These are phyloP conservation scores for Mythimna pallens DNA, from an alignment of 2,888 invertebrate species.

Conservation along the genomic window DNA sequence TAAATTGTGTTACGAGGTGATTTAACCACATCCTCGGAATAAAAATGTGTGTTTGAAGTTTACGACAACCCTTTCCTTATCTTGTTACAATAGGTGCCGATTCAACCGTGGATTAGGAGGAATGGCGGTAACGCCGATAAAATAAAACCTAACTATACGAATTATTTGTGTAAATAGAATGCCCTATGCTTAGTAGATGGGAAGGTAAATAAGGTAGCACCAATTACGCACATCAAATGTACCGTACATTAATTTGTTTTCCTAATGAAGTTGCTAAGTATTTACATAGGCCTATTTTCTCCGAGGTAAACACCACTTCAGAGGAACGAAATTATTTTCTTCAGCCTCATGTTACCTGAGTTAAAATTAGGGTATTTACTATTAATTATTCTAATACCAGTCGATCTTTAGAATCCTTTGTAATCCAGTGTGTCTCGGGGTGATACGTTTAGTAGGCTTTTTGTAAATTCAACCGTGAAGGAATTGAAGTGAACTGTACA, in stretches of 20 bases:
- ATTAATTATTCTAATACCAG: slow-evolving; percentile 63
- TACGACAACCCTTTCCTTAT: slow-evolving; percentile 85
- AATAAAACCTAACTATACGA: slow-evolving; percentile 54
- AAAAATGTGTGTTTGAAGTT: slow-evolving; percentile 84
- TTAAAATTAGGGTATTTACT: slow-evolving; percentile 62
- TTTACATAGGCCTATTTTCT: slow-evolving; percentile 61
- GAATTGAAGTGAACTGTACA: not conserved
- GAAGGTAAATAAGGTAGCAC: slow-evolving; percentile 42
- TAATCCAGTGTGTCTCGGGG: slow-evolving; percentile 38
- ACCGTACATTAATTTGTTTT: slow-evolving; percentile 70
- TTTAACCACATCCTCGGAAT: slow-evolving; percentile 75
- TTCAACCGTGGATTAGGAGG: slow-evolving; percentile 79
- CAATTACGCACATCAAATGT: slow-evolving; percentile 70
- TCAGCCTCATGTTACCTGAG: slow-evolving; percentile 54
- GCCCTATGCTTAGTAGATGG: slow-evolving; percentile 38
- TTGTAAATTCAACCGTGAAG: slow-evolving; percentile 9
- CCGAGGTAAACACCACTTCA: slow-evolving; percentile 58
- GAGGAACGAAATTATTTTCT: slow-evolving; percentile 63
- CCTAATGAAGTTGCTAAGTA: slow-evolving; percentile 69
- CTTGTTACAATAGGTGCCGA: slow-evolving; percentile 84
- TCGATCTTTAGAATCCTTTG: slow-evolving; percentile 58
- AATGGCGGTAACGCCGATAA: slow-evolving; percentile 58
- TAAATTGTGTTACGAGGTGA: slow-evolving; percentile 70
- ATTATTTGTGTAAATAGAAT: slow-evolving; percentile 54
- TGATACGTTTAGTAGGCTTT: slow-evolving; percentile 17